Percentiles rank a stretch among this genome's conserved stretches.
Conservation (phyloP, 2,888 invertebrate genomes). For the Hofmannophila pseudospretella region DNA sequence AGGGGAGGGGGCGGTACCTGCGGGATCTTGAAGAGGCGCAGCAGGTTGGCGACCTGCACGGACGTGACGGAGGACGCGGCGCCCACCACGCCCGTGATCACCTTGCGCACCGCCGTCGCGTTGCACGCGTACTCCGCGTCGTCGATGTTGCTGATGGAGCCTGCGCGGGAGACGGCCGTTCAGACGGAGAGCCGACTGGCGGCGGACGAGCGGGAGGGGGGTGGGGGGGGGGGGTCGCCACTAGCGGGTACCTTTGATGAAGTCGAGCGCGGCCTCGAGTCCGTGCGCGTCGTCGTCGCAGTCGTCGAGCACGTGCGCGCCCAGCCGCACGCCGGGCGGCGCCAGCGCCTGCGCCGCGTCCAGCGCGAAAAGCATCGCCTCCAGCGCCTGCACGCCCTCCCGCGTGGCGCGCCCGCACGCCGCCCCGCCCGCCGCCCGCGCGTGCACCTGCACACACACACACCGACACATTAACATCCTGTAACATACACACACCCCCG, state of each 20-base stretch:
- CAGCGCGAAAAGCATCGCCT: slow-evolving; percentile 92
- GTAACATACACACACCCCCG: neutral
- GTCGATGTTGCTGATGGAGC: slow-evolving; percentile 95
- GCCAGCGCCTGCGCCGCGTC: slow-evolving; percentile 83
- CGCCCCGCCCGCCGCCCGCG: slow-evolving; percentile 78
- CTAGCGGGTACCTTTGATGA: slow-evolving; percentile 86
- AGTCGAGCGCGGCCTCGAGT: slow-evolving; percentile 94
- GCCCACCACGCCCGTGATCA: slow-evolving; percentile 69
- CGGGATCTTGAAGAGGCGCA: slow-evolving; percentile 95
- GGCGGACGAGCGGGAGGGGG: neutral
- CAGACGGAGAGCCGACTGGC: neutral
- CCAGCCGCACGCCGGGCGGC: slow-evolving; percentile 85
- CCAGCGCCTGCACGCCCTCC: slow-evolving; percentile 91
- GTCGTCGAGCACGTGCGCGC: slow-evolving; percentile 92
- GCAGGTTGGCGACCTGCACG: slow-evolving; percentile 92
- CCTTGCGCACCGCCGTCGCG: slow-evolving; percentile 76
- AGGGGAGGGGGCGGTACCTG: slow-evolving; percentile 50
- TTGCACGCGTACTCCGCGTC: slow-evolving; percentile 91
- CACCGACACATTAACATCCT: too few relatives aligned
- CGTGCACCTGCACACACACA: slow-evolving; percentile 73
- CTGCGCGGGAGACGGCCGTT: slow-evolving; percentile 63
- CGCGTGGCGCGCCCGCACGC: slow-evolving; percentile 84
- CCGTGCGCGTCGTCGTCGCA: slow-evolving; percentile 96
- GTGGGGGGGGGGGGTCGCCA: too few relatives aligned
- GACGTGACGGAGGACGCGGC: slow-evolving; percentile 92